Evolutionary conservation across 2,113 vertebrate species (phyloP).

Genomic region (Coryphaenoides rupestris): DNA sequence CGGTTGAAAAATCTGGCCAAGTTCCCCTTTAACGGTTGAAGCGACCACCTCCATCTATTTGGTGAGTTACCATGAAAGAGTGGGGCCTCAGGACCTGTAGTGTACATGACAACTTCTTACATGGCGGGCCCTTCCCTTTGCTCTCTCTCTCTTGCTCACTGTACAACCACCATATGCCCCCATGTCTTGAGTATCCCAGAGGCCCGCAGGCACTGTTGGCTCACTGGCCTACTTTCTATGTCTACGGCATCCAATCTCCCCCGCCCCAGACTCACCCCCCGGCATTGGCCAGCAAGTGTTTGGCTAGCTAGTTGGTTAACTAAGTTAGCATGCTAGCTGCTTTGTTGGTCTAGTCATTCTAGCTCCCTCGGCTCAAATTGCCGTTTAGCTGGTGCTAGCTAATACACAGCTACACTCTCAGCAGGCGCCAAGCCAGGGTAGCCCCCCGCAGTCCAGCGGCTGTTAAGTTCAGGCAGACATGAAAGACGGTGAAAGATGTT

Average conservation of each 20-base stretch:
- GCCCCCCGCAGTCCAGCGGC: conserved; percentile 3
- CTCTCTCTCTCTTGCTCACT: not conserved
- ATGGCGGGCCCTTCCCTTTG: not conserved
- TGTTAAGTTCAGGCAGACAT: conserved; percentile 48
- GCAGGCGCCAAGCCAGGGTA: too few species aligned
- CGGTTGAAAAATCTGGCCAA: too few species aligned
- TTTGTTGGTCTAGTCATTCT: not conserved
- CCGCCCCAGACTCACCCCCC: not conserved
- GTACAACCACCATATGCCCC: not conserved
- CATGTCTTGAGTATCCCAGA: not conserved
- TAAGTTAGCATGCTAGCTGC: conserved; percentile 16
- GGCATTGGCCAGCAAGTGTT: too few species aligned
- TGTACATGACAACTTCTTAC: not conserved
- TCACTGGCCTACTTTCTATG: conserved; percentile 1
- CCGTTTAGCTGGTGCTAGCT: too few species aligned
- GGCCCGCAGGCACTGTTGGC: conserved; percentile 20
- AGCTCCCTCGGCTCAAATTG: too few species aligned
- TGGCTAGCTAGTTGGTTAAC: not conserved
- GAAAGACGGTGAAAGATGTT: conserved; percentile 6
- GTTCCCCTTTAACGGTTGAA: not conserved
- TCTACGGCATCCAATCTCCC: not conserved
- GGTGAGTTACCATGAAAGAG: not conserved
- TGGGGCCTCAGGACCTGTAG: not conserved
- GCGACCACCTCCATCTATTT: not conserved
- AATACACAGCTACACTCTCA: too few species aligned